Percentiles rank a stretch among this genome's conserved stretches.
These are phyloP conservation scores for Drosophila atripex DNA, from an alignment of 2,888 invertebrate species.

Conservation along the genomic window DNA sequence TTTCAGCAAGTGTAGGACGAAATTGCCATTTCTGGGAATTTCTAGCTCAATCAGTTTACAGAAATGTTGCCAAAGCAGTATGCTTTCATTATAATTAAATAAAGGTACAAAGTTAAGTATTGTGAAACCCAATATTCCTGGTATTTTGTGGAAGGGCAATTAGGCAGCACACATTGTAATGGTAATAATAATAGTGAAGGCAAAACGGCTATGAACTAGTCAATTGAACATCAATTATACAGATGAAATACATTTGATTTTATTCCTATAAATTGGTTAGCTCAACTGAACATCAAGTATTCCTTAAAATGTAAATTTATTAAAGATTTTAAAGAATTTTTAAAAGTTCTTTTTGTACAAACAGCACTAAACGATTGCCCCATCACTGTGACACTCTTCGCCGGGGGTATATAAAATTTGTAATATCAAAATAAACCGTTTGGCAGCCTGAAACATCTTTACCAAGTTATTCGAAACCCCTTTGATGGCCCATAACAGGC, in stretches of 20 bases:
- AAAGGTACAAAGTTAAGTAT: neutral
- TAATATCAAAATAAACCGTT: constrained; percentile 28
- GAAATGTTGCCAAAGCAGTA: neutral
- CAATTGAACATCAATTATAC: too few relatives aligned
- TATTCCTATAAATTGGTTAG: too few relatives aligned
- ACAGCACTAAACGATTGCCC: constrained; percentile 4
- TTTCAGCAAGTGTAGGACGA: neutral
- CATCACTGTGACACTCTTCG: constrained; percentile 1
- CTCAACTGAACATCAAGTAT: neutral
- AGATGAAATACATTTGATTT: too few relatives aligned
- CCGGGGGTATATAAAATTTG: constrained; percentile 13
- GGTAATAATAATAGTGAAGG: neutral
- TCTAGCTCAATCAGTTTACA: neutral
- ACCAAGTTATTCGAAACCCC: constrained; percentile 35
- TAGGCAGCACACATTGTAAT: neutral
- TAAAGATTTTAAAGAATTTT: too few relatives aligned
- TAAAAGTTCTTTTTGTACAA: neutral
- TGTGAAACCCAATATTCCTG: neutral
- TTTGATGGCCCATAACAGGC: constrained; percentile 40
- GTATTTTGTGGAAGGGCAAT: neutral
- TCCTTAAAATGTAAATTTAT: neutral
- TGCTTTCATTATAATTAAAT: constrained; percentile 1
- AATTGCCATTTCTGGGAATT: neutral
- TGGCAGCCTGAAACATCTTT: constrained; percentile 18
- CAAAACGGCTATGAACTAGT: too few relatives aligned